Evolutionary conservation across 2,113 vertebrate species (phyloP), one percentile per base, ranked within the genome.

Genomic region (Uria aalge): DNA sequence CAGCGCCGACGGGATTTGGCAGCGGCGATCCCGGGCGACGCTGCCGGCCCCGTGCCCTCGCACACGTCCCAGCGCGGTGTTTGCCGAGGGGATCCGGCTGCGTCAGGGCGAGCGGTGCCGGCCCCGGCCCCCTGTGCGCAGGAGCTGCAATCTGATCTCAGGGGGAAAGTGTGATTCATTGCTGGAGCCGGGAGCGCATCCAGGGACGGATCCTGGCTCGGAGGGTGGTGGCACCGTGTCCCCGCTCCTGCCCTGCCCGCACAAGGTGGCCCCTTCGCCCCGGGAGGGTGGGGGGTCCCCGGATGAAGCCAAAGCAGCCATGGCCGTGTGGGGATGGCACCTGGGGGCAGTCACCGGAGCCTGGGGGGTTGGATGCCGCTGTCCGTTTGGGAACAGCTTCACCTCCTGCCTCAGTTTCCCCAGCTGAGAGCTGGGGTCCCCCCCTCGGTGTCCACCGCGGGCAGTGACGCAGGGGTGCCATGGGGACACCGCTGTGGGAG

Each of bases 121-220:
- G 21, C 0, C 7, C 36, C 7, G 1, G 40, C 34, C 24, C 55
- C 10, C 9, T 1, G 1, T 0, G 27, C 0, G 10, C 1, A 0
- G 71, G 38, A 79, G 66, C 81, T 75, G 95, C 81, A 66, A 81
- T 50, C 77, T 69, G 85, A 76, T 40, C 85, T 41, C 80, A 4
- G 8, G 32, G 80, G 88, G 89, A 85, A 94, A 63, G 6, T 24
- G 77, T 94, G 91, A 97, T 92, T 96, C 95, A 93, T 29, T 2
- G 2, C 23, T 0, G 11, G 59, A 55, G 87, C 91, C 0, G 24
- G 56, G 50, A 84, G 47, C 2, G 17, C 14, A 20, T 56, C 86
- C 96, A 90, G 75, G 76, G 78, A 41, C 5, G 2, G 79, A 48
- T 82, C 50, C 50, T 5, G 52, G 30, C 81, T 34, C 2, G 2